Evolutionary conservation across 2,113 vertebrate species (phyloP).

Genomic region (Vireo altiloquus): DNA sequence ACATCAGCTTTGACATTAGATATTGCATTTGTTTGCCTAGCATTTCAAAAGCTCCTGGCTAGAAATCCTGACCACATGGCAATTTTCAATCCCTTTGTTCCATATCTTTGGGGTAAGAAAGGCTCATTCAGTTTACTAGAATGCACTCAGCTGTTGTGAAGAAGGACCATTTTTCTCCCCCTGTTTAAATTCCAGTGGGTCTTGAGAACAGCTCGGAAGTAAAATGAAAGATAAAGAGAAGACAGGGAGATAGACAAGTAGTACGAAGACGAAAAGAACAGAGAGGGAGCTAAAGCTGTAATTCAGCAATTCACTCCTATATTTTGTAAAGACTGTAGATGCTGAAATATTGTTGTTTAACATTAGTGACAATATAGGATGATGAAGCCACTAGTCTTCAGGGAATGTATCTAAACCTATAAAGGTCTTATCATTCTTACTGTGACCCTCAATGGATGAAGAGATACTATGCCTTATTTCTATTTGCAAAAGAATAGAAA

Average conservation of each 20-base stretch:
- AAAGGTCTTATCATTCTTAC: not conserved
- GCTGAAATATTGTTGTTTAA: not conserved
- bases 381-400: not conserved
- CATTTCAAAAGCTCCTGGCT: constrained; percentile 35
- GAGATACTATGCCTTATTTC: not conserved
- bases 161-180: not conserved
- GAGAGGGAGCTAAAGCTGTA: not conserved
- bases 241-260: not conserved
- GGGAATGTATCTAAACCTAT: not conserved
- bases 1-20: not conserved
- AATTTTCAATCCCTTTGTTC: constrained; percentile 23
- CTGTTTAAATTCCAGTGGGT: not conserved
- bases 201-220: not conserved
- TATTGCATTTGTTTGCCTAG: not conserved
- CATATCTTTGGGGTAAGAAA: not conserved
- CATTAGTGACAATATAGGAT: not conserved
- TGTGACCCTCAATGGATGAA: not conserved
- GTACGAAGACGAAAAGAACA: not conserved
- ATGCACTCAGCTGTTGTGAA: not conserved
- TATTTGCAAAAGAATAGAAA: not conserved
- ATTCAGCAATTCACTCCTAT: not conserved
- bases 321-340: not conserved
- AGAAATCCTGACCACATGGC: not conserved
- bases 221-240: not conserved
- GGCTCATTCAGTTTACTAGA: not conserved